phyloP scores from a whole-genome alignment of 2,797 vertebrate species.

The Ctenosaura bakeri region DNA sequence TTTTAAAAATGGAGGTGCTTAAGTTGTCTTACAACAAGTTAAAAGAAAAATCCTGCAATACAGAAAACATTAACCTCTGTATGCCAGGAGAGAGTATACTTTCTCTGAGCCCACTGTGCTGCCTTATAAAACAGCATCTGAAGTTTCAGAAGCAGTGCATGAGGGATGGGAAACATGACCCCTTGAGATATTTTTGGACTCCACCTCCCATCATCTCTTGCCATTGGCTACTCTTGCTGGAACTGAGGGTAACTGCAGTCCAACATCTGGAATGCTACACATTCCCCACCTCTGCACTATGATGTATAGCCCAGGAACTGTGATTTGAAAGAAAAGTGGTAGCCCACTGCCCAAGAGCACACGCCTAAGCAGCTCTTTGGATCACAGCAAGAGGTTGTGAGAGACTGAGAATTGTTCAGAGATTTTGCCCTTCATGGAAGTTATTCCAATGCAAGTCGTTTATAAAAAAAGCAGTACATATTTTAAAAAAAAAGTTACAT shows the following conservation, averaged over 20 bases:
- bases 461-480: constrained; percentile 53
- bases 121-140: neutral
- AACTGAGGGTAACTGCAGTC: neutral
- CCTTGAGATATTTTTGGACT: neutral
- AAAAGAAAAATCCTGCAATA: constrained; percentile 47
- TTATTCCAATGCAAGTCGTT: constrained; percentile 70
- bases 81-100: neutral
- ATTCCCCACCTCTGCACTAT: neutral
- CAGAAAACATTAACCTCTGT: neutral
- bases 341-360: too few species aligned
- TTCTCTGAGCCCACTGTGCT: neutral
- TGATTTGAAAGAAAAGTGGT: neutral
- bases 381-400: neutral
- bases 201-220: neutral
- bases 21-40: constrained; percentile 41
- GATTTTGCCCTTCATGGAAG: constrained; percentile 57
- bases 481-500: constrained; percentile 63
- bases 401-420: constrained; percentile 46
- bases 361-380: neutral
- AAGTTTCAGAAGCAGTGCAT: neutral
- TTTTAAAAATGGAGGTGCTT: neutral
- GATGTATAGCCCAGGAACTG: neutral
- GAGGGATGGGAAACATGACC: neutral
- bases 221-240: neutral
- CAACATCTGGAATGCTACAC: neutral